Percentiles rank a stretch among this genome's conserved stretches.
phyloP scores from a whole-genome alignment of 2,888 invertebrate species.

The Drosophila glabriapex region DNA sequence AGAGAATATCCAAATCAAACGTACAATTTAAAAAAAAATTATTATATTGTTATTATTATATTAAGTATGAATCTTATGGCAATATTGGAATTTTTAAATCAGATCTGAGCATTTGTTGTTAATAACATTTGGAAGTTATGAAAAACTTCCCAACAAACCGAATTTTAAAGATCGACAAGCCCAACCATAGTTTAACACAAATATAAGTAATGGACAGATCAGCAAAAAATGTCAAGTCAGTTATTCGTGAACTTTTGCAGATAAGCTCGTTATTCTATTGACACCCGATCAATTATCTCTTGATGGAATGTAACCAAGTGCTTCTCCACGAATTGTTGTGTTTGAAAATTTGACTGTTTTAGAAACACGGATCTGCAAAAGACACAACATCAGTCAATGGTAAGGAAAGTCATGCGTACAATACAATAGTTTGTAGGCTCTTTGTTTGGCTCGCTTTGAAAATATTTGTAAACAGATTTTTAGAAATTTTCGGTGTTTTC shows the following conservation, averaged over 20 bases:
- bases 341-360: slow-evolving; percentile 17
- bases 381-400: slow-evolving; percentile 30
- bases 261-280: background rate
- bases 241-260: background rate
- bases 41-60: too few species aligned
- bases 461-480: slow-evolving; percentile 84
- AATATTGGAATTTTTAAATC: background rate
- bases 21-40: too few species aligned
- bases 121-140: background rate
- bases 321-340: background rate
- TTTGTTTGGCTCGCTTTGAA: slow-evolving; percentile 60
- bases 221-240: background rate
- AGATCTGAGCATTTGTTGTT: too few species aligned
- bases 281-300: slow-evolving; percentile 4
- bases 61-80: background rate
- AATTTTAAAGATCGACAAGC: background rate
- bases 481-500: slow-evolving; percentile 71
- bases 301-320: background rate
- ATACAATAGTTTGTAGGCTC: slow-evolving; percentile 38
- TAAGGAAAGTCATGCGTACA: slow-evolving; percentile 48
- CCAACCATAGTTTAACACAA: background rate
- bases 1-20: background rate
- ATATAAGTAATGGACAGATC: background rate
- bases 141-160: background rate
- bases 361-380: slow-evolving; percentile 4